A percentile compares a stretch with the other conserved stretches of the same genome.
phyloP scores from a whole-genome alignment of 1,140 invertebrate species.

The Drosophila ananassae region DNA sequence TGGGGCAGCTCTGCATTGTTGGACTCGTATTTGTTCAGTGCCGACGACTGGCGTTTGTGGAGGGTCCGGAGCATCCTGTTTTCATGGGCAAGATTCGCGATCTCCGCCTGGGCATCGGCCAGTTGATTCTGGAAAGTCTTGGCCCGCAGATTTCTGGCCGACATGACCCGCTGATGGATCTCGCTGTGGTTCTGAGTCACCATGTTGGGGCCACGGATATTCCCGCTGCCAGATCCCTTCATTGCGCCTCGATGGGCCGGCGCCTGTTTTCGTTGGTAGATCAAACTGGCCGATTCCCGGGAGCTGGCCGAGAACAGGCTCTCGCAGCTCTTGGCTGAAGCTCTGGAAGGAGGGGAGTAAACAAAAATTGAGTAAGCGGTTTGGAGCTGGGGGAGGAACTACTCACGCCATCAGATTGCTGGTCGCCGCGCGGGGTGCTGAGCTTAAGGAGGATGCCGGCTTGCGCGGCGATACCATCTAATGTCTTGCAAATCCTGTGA shows the following conservation, averaged over 20 bases:
- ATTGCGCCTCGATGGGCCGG: constrained; percentile 7
- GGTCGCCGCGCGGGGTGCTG: constrained; percentile 25
- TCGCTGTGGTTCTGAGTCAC: constrained; percentile 63
- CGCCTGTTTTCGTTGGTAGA: constrained; percentile 66
- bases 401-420: constrained; percentile 64
- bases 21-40: constrained; percentile 89
- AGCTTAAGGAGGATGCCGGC: constrained; percentile 40
- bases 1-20: constrained; percentile 90
- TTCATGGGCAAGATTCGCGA: constrained; percentile 90
- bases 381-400: background rate
- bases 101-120: constrained; percentile 90
- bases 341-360: constrained; percentile 20
- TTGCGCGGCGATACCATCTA: constrained; percentile 75
- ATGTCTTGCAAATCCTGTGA: constrained; percentile 1
- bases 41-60: constrained; percentile 90
- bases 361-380: background rate
- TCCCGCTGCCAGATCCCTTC: constrained; percentile 41
- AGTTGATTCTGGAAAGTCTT: constrained; percentile 92
- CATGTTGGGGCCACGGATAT: constrained; percentile 54
- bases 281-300: constrained; percentile 68
- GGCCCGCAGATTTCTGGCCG: constrained; percentile 89
- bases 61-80: constrained; percentile 89
- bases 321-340: constrained; percentile 79
- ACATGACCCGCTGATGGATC: constrained; percentile 89
- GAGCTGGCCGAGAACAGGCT: constrained; percentile 81